Percentiles rank a stretch among this genome's conserved stretches.
Evolutionary conservation across 2,888 invertebrate genomes (phyloP).

Genomic region (Branchipolynoe longqiensis): DNA sequence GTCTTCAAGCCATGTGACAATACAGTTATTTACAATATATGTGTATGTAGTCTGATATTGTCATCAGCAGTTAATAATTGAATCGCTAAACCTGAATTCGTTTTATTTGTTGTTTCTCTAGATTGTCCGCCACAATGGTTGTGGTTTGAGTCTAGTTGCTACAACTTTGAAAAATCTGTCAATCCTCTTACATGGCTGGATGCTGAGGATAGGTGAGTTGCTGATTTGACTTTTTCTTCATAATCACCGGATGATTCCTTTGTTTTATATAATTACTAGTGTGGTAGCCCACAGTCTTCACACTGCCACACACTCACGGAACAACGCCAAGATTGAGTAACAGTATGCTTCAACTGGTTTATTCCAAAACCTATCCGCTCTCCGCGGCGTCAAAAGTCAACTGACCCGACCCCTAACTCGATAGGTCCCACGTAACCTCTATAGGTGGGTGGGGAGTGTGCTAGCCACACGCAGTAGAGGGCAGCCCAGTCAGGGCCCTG

Average conservation of each 20-base stretch:
- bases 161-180: background rate
- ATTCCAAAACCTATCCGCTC: background rate
- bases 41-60: background rate
- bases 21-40: background rate
- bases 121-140: conserved; percentile 38
- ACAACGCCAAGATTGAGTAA: too few species aligned
- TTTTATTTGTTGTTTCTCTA: background rate
- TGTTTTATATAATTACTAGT: background rate
- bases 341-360: background rate
- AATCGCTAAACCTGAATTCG: background rate
- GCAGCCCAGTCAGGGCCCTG: too few species aligned
- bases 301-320: background rate
- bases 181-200: conserved; percentile 24
- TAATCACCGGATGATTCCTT: too few species aligned
- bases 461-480: too few species aligned
- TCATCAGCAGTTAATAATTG: background rate
- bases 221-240: background rate
- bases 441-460: too few species aligned
- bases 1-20: background rate
- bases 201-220: conserved; percentile 24
- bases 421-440: too few species aligned
- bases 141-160: conserved; percentile 33
- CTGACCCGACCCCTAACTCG: too few species aligned
- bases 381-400: too few species aligned
- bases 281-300: background rate